Evolutionary conservation across 2,888 invertebrate genomes (phyloP).

Genomic region (Synanthedon formicaeformis): DNA sequence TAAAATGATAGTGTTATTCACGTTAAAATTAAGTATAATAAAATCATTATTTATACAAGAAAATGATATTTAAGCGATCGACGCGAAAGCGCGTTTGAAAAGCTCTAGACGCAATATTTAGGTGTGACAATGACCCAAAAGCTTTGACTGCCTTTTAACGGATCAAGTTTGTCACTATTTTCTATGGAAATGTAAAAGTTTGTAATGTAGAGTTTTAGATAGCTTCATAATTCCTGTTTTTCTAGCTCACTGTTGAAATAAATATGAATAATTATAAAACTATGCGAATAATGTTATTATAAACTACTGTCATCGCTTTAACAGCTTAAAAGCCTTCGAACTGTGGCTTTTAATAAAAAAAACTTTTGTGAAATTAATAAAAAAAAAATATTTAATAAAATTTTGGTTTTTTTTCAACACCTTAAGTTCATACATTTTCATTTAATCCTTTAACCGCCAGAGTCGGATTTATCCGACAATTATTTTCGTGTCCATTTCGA

Average conservation of each 20-base stretch:
- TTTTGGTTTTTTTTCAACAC: neutral
- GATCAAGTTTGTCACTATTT: constrained; percentile 57
- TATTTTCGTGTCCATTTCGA: no score
- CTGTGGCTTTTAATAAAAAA: constrained; percentile 69
- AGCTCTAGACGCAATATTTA: constrained; percentile 31
- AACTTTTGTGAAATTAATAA: constrained; percentile 71
- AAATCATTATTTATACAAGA: constrained; percentile 54
- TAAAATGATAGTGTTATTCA: constrained; percentile 57
- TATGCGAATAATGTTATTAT: constrained; percentile 26
- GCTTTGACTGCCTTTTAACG: constrained; percentile 56
- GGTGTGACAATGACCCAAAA: constrained; percentile 34
- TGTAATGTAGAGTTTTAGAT: constrained; percentile 52
- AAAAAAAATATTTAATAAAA: constrained; percentile 38
- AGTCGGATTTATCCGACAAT: no score
- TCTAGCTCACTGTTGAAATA: constrained; percentile 42
- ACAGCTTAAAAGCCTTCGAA: constrained; percentile 69
- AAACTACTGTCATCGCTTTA: constrained; percentile 49
- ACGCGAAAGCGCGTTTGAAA: constrained; percentile 7
- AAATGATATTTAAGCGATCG: constrained; percentile 15
- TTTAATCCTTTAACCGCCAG: no score
- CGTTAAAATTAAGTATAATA: constrained; percentile 52
- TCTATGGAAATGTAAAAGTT: constrained; percentile 58
- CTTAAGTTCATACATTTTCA: no score
- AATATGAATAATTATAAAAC: constrained; percentile 15
- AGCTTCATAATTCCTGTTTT: constrained; percentile 55